A percentile compares a stretch with the other conserved stretches of the same genome.
These are phyloP conservation scores for Erebia palarica DNA, from an alignment of 2,888 invertebrate genomes.

Conservation along the genomic window DNA sequence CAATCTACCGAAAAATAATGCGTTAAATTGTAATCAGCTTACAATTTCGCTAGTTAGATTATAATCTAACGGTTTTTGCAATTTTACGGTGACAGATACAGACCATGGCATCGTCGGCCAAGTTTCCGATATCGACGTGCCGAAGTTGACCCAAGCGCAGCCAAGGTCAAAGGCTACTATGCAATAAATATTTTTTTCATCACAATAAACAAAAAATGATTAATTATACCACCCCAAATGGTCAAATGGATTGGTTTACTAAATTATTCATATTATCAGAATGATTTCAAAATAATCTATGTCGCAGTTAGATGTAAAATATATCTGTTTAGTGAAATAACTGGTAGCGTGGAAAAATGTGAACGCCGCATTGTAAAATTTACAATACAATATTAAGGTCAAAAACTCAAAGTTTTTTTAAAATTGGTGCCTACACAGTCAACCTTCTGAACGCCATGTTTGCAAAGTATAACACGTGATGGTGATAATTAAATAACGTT, in stretches of 20 bases:
- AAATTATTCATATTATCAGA: constrained; percentile 14
- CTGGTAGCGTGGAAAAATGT: neutral
- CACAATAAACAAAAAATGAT: constrained; percentile 14
- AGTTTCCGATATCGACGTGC: no score
- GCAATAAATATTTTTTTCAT: constrained; percentile 11
- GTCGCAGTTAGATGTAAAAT: constrained; percentile 8
- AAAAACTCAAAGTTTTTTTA: no score
- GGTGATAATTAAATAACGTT: no score
- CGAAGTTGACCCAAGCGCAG: neutral
- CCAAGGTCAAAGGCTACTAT: constrained; percentile 1
- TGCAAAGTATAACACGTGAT: no score
- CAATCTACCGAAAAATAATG: no score
- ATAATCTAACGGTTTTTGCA: no score
- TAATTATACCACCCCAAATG: constrained; percentile 4
- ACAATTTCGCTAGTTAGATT: no score
- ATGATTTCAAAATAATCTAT: constrained; percentile 2
- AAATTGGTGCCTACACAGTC: accelerated
- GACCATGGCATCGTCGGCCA: no score
- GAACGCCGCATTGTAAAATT: neutral
- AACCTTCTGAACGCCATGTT: no score
- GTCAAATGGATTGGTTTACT: constrained; percentile 8
- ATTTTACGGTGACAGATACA: no score
- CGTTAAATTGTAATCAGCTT: no score
- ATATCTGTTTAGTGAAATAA: neutral
- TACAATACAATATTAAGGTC: neutral